These are phyloP conservation scores for Alethe castanea DNA, from an alignment of 2,113 vertebrate species.

Conservation along the genomic window DNA sequence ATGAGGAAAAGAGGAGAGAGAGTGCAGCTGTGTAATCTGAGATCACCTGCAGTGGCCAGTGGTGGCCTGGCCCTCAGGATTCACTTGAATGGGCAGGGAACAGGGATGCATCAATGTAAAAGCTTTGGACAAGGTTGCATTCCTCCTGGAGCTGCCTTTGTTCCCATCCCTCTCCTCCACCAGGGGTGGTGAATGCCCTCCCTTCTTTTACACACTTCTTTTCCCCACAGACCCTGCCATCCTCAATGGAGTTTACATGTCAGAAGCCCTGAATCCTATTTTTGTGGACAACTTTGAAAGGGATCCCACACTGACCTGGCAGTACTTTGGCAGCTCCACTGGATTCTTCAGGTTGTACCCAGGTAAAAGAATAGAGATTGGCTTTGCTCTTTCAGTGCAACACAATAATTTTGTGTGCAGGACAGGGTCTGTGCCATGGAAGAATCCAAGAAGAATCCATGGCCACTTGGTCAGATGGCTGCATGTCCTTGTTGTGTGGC, in stretches of 20 bases:
- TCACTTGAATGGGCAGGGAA: neutral
- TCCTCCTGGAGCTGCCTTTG: neutral
- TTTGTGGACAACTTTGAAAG: slow-evolving; percentile 92
- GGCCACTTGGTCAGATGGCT: neutral
- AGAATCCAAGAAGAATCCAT: neutral
- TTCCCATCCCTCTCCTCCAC: neutral
- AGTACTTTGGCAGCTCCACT: slow-evolving; percentile 93
- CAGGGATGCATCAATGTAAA: neutral
- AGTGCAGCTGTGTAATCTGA: neutral
- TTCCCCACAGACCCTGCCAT: slow-evolving; percentile 81
- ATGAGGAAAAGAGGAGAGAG: neutral
- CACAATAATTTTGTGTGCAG: neutral
- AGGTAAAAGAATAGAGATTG: slow-evolving; percentile 63
- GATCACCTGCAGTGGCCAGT: neutral
- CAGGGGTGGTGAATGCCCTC: fast-evolving
- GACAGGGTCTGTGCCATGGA: neutral
- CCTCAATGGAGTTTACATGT: slow-evolving; percentile 93
- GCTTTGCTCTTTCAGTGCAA: fast-evolving
- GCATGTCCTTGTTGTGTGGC: neutral
- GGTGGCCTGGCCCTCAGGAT: neutral
- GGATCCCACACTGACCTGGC: slow-evolving; percentile 94
- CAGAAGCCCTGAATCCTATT: slow-evolving; percentile 89
- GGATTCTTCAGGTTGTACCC: slow-evolving; percentile 98
- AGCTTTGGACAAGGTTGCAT: neutral
- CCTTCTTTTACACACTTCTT: neutral